These are phyloP conservation scores for Epirrita christyi DNA, from an alignment of 2,888 invertebrate species.

Conservation along the genomic window DNA sequence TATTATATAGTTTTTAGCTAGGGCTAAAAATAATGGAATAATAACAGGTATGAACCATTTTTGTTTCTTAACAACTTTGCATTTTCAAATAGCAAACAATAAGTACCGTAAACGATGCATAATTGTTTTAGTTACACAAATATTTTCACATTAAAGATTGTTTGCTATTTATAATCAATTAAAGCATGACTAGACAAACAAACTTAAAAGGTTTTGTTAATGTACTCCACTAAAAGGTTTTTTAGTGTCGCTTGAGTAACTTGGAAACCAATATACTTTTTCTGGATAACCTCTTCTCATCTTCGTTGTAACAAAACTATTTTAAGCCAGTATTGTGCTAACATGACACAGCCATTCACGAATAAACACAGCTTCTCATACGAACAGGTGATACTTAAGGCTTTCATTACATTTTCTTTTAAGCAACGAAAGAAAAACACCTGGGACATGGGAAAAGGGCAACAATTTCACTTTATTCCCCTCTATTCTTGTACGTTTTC, in stretches of 20 bases:
- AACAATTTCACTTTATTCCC: conserved; percentile 42
- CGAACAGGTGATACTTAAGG: conserved; percentile 42
- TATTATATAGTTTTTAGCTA: too few relatives aligned
- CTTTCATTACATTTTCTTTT: conserved; percentile 58
- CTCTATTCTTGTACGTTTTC: conserved; percentile 33
- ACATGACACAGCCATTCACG: conserved; percentile 42
- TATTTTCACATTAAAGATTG: conserved; percentile 15
- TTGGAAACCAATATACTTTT: conserved; percentile 54
- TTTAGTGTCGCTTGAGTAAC: conserved; percentile 58
- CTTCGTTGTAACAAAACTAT: conserved; percentile 26
- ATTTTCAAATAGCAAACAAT: too few relatives aligned
- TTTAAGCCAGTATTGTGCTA: conserved; percentile 35
- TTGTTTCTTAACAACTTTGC: too few relatives aligned
- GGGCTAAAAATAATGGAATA: too few relatives aligned
- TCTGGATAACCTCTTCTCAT: conserved; percentile 43
- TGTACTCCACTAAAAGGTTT: conserved; percentile 56
- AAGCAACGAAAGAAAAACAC: conserved; percentile 55
- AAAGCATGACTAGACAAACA: conserved; percentile 61
- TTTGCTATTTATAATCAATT: conserved; percentile 56
- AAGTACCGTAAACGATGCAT: too few relatives aligned
- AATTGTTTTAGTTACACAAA: too few relatives aligned
- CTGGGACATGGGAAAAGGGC: conserved; percentile 53
- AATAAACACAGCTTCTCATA: conserved; percentile 41
- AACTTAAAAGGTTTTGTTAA: conserved; percentile 59
- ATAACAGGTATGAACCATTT: too few relatives aligned